Percentiles rank a stretch among this genome's conserved stretches.
These are phyloP conservation scores for Scylla paramamosain DNA, from an alignment of 1,140 invertebrate genomes.

Conservation along the genomic window DNA sequence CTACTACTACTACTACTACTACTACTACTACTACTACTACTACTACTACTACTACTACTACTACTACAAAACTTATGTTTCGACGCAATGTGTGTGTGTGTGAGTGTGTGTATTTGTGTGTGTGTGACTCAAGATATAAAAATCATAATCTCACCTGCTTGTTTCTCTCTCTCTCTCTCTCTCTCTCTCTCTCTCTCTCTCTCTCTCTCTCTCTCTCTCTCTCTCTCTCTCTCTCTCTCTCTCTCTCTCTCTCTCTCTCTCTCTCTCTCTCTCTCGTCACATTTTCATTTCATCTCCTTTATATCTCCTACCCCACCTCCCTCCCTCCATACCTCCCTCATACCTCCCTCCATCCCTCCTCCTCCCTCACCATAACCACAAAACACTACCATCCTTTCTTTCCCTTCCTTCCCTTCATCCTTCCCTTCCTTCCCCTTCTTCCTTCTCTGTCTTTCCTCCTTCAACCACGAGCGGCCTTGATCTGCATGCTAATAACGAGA, in stretches of 20 bases:
- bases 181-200: background rate
- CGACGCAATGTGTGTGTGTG: too few species aligned
- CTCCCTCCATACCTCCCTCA: background rate
- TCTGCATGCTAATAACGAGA: background rate
- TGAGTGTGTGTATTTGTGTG: too few species aligned
- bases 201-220: background rate
- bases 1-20: slow-evolving; percentile 14
- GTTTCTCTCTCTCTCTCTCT: background rate
- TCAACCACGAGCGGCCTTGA: background rate
- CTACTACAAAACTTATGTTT: background rate
- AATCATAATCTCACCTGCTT: too few species aligned
- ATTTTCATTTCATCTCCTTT: background rate
- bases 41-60: slow-evolving; percentile 23
- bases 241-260: background rate
- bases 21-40: slow-evolving; percentile 23
- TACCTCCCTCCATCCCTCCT: background rate
- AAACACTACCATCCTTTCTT: too few species aligned
- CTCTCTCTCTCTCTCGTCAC: background rate
- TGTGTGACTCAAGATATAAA: too few species aligned
- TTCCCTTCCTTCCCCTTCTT: background rate
- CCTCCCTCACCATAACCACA: background rate
- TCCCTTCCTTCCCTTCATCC: background rate
- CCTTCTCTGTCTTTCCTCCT: background rate
- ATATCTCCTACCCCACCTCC: background rate
- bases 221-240: slow-evolving; percentile 5